These are phyloP conservation scores for Arrhopalites spinosus DNA, from an alignment of 2,888 invertebrate species.

Conservation along the genomic window DNA sequence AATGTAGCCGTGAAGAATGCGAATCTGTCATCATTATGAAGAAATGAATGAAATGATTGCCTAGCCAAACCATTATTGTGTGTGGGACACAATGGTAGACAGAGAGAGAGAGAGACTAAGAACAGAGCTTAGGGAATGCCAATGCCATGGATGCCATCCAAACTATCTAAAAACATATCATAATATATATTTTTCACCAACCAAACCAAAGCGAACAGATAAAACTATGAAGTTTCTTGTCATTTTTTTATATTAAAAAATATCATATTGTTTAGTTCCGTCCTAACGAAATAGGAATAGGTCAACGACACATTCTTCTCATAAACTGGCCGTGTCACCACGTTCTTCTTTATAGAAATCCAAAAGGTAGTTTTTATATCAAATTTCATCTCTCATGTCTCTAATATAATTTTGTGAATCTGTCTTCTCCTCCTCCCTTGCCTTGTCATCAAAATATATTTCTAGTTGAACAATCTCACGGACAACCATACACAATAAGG, in stretches of 20 bases:
- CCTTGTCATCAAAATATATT: too few species aligned
- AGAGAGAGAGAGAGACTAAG: slow-evolving; percentile 18
- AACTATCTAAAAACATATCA: slow-evolving; percentile 31
- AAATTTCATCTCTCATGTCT: too few species aligned
- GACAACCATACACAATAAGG: too few species aligned
- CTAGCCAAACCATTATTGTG: slow-evolving; percentile 28
- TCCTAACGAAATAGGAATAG: background rate
- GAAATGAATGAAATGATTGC: slow-evolving; percentile 43
- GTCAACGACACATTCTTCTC: slow-evolving; percentile 15
- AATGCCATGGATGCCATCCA: slow-evolving; percentile 39
- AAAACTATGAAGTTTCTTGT: background rate
- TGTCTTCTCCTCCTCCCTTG: too few species aligned
- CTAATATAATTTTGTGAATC: too few species aligned
- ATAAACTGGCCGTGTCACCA: background rate
- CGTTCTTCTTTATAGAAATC: too few species aligned
- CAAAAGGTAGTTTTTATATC: too few species aligned
- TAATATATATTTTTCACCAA: slow-evolving; percentile 35
- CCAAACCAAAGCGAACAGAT: slow-evolving; percentile 36
- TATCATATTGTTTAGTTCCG: slow-evolving; percentile 1
- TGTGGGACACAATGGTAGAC: slow-evolving; percentile 26
- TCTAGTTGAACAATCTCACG: too few species aligned
- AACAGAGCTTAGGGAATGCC: slow-evolving; percentile 30
- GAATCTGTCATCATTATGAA: slow-evolving; percentile 39
- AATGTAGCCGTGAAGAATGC: slow-evolving; percentile 39
- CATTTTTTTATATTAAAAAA: background rate